Percentiles rank a stretch among this genome's conserved stretches.
Evolutionary conservation across 2,888 invertebrate species (phyloP).

Genomic region (Drosophila koepferae): DNA sequence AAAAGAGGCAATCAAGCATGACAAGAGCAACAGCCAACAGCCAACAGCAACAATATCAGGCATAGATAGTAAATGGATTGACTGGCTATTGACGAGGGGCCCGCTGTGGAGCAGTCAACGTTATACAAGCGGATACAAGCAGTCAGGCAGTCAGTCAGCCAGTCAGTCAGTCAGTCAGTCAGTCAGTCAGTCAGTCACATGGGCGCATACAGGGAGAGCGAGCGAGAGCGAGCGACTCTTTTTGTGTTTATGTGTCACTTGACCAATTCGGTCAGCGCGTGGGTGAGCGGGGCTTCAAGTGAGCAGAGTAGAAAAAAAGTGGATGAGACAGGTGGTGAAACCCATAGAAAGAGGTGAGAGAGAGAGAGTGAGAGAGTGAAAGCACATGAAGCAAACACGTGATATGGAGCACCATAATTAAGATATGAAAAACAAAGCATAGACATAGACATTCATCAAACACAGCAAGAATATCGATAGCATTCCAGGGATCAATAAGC

Average conservation of each 20-base stretch:
- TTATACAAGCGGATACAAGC: slow-evolving; percentile 38
- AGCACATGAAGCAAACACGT: slow-evolving; percentile 36
- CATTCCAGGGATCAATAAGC: not conserved
- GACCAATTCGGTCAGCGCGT: slow-evolving; percentile 48
- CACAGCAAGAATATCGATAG: not conserved
- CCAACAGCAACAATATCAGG: slow-evolving; percentile 12
- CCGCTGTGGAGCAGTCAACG: not conserved
- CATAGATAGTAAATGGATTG: slow-evolving; percentile 22
- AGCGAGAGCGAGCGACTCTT: not conserved
- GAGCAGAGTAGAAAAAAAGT: not conserved
- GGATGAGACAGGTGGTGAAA: not conserved
- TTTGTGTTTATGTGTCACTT: slow-evolving; percentile 49
- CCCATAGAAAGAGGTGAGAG: not conserved
- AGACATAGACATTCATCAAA: not conserved
- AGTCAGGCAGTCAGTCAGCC: slow-evolving; percentile 21
- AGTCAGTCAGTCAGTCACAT: slow-evolving; percentile 38
- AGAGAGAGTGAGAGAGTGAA: slow-evolving; percentile 5
- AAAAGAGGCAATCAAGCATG: slow-evolving; percentile 44
- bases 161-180: slow-evolving; percentile 34
- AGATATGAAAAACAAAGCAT: not conserved
- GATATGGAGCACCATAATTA: slow-evolving; percentile 6
- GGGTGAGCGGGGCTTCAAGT: slow-evolving; percentile 31
- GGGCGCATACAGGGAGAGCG: not conserved
- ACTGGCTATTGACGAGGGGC: not conserved
- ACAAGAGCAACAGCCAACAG: slow-evolving; percentile 27